These are phyloP conservation scores for Chelonia mydas DNA, from an alignment of 2,797 vertebrate genomes.

Conservation along the genomic window DNA sequence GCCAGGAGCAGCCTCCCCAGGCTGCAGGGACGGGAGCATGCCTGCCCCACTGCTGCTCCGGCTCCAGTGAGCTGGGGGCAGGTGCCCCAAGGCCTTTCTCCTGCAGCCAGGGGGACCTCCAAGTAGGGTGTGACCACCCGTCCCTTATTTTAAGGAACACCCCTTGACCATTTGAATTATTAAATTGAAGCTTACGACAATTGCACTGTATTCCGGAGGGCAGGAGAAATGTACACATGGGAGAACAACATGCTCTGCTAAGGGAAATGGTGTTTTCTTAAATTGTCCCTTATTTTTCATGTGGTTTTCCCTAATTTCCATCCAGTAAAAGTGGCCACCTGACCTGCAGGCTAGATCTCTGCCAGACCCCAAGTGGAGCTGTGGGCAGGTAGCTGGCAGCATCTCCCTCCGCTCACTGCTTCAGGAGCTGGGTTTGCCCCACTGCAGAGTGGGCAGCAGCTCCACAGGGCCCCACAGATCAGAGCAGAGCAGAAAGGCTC, in stretches of 20 bases:
- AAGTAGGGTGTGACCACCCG: background rate
- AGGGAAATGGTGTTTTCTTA: background rate
- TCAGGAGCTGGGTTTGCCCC: background rate
- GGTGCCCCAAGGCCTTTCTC: background rate
- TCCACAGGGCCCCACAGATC: background rate
- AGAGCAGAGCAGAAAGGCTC: background rate
- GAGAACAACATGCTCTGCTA: background rate
- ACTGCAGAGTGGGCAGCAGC: background rate
- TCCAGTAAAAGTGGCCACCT: background rate
- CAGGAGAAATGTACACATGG: background rate
- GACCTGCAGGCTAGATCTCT: background rate
- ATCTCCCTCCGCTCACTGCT: too few species aligned
- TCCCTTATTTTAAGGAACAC: background rate
- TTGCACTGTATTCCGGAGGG: background rate
- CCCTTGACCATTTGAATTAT: background rate
- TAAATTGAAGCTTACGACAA: background rate
- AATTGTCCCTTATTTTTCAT: background rate
- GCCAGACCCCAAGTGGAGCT: background rate
- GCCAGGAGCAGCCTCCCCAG: background rate
- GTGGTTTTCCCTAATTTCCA: background rate
- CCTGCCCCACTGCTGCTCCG: background rate
- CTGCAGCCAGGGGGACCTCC: background rate
- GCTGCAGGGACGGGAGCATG: background rate
- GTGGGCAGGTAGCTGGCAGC: background rate
- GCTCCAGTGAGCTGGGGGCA: background rate